Base-by-base conservation (phyloP, 2,113 vertebrate genomes). In the Rallus limicola region DNA sequence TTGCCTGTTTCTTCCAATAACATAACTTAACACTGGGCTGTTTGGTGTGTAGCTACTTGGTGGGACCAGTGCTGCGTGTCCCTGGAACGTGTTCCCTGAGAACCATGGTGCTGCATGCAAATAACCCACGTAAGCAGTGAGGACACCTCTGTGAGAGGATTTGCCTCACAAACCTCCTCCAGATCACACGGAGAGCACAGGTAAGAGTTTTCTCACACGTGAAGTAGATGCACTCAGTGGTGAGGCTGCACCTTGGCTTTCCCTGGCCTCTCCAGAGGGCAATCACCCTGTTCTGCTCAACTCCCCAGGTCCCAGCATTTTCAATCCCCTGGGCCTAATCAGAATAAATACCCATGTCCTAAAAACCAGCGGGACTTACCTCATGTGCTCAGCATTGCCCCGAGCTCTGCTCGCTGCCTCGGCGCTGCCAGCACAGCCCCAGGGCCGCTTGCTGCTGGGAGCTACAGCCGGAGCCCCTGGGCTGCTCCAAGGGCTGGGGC, bases 381-480 rank as follows among this genome's bases (percentile, higher is more conserved):
- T 72, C 10, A 21, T 38, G 9, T 59, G 46, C 58, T 36, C 1
- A 6, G 9, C 52, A 3, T 26, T 50, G 5, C 44, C 50, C 24
- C 0, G 6, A 1, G 44, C 28, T 64, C 60, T 65, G 31, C 42
- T 36, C 4, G 16, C 8, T 90, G 58, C 11, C 40, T 58, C 6
- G 0, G 19, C 3, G 10, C 38, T 69, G 23, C 78, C n/a, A 59
- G 29, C 38, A 29, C 0, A 0, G 26, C 16, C 50, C 46, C 16
- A 8, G n/a, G 50, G 21, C 78, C 6, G 26, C 16, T 59, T 7
- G 31, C 31, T 70, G 56, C 14, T 40, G 28, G 15, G 38, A 82
- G 52, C 44, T 62, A 4, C 48, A 77, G 48, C 59, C 55, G 2
- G 2, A 69, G 34, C 25, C 58, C 55, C 34, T 1, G 5, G 42